Conservation (phyloP, 2,797 vertebrate species). For the Loris lydekkerianus region DNA sequence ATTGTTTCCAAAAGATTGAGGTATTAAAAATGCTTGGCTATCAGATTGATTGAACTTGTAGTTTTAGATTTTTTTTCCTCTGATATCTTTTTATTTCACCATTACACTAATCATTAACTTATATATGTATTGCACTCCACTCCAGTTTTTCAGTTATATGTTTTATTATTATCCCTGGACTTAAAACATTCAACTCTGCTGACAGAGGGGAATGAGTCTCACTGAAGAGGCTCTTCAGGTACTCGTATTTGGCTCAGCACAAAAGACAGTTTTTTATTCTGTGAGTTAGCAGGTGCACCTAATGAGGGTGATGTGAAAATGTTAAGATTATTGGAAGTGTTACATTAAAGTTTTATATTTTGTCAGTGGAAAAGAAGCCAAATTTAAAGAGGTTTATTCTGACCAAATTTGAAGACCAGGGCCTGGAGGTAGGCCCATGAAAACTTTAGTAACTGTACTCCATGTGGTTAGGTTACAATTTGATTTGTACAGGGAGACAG, state of each 20-base stretch:
- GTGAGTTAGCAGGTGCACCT: not conserved
- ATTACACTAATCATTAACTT: not conserved
- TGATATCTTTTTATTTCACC: not conserved
- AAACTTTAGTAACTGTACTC: too few species aligned
- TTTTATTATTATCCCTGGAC: not conserved
- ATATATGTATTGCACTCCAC: not conserved
- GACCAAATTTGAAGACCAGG: too few species aligned
- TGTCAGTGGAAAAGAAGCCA: too few species aligned
- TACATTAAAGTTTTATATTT: slow-evolving; percentile 34
- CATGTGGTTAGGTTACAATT: too few species aligned
- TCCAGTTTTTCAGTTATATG: not conserved
- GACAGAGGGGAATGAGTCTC: not conserved
- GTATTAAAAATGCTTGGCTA: not conserved
- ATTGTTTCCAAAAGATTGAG: not conserved
- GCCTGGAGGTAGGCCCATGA: too few species aligned
- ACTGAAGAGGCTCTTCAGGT: not conserved
- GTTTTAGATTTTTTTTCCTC: slow-evolving; percentile 39
- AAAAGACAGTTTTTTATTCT: not conserved
- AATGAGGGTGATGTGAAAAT: not conserved
- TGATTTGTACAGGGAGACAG: too few species aligned
- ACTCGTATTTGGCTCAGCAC: not conserved
- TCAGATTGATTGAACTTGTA: not conserved
- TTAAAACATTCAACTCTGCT: not conserved
- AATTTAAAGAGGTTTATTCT: too few species aligned
- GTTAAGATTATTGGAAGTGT: not conserved